Base-by-base conservation (phyloP, 2,113 vertebrate genomes). In the Sarotherodon lohbergeri region DNA sequence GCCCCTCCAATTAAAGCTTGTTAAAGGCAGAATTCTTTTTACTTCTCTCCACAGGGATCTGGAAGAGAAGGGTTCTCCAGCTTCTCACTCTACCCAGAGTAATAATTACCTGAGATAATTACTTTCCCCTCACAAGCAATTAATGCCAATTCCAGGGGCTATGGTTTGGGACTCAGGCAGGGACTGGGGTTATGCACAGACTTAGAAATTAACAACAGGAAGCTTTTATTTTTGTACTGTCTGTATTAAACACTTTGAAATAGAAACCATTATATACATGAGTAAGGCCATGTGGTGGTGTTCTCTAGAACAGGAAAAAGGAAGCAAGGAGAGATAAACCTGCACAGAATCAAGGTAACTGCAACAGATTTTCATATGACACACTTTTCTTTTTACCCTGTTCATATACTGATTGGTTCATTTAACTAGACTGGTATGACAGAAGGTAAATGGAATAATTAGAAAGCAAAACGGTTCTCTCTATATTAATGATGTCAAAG, bases 91-190 rank as follows among this genome's bases (percentile, higher is more conserved):
- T 88, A 95, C 93, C 90, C 92, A 92, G 90, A 93, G 93, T 96
- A 95, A 96, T 97, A 96, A 97, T 97, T 96, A 96, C 96, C 96
- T 96, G 94, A 95, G 95, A 96, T 97, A 96, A 97, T 97, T 96
- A 96, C 96, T 96, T 96, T 94, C 94, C 94, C 95, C 93, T 95
- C 90, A 91, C 91, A 94, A 95, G 92, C 96, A 96, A 96, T 96
- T 96, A 96, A 95, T 95, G 95, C 89, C 93, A 91, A 93, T 95
- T 96, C 95, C 92, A 89, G 92, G 88, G 89, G 92, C 87, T 89
- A 92, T 76, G 93, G 87, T 92, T 91, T 90, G 94, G 93, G 94
- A 93, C 88, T 92, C 84, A 82, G 83, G 66, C 83, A 73, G 41
- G 79, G 73, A 90, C 68, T 48, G 68, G 68, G 90, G 91, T 92